Evolutionary conservation across 2,888 invertebrate species (phyloP).

Genomic region (Taphrorychus bicolor): DNA sequence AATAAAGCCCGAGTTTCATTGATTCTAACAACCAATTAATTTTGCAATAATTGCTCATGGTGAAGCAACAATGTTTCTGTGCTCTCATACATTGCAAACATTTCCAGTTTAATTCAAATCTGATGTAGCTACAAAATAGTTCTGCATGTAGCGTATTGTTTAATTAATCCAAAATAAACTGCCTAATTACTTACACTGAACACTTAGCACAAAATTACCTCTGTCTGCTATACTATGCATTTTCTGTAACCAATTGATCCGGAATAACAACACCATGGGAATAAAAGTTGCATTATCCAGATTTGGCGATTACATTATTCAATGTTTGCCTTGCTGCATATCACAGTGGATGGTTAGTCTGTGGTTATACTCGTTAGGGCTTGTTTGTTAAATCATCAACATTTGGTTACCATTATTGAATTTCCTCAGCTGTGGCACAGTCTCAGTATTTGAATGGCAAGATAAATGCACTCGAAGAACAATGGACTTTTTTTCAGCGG

Average conservation of each 20-base stretch:
- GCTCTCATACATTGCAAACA: no score
- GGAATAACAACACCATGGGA: neutral
- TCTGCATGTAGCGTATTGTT: neutral
- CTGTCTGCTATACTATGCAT: neutral
- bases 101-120: neutral
- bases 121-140: neutral
- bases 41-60: no score
- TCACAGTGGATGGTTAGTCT: neutral
- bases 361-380: neutral
- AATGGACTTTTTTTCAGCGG: neutral
- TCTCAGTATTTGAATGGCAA: no score
- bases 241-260: neutral
- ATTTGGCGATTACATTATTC: neutral
- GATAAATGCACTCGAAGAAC: neutral
- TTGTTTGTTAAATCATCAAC: neutral
- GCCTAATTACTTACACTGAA: neutral
- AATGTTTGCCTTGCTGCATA: neutral
- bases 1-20: no score
- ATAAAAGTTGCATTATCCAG: neutral
- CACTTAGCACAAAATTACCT: neutral
- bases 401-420: neutral
- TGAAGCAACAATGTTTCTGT: no score
- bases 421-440: no score
- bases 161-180: neutral
- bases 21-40: no score